A percentile compares a stretch with the other conserved stretches of the same genome.
Evolutionary conservation across 1,140 invertebrate species (phyloP).

Genomic region (Hypothenemus hampei): DNA sequence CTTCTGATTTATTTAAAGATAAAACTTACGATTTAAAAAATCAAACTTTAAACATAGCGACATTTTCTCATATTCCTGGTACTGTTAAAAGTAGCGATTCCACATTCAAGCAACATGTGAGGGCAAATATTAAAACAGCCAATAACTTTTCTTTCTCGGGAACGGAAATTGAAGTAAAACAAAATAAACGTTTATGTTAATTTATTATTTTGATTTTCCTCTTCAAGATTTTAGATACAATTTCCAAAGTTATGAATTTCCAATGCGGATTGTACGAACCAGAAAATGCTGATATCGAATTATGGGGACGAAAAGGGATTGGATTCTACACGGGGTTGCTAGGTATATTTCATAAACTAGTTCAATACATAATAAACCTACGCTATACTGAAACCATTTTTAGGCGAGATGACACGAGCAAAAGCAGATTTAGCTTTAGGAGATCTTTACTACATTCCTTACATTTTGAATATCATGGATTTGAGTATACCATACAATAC

Average conservation of each 20-base stretch:
- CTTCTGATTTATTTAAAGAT: conserved; percentile 49
- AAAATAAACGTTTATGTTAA: neutral
- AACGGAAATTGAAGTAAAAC: conserved; percentile 58
- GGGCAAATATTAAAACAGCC: neutral
- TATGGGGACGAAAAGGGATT: conserved; percentile 58
- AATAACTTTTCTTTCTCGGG: conserved; percentile 43
- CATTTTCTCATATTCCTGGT: conserved; percentile 67
- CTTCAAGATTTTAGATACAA: conserved; percentile 59
- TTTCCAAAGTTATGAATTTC: conserved; percentile 67
- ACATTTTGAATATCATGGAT: conserved; percentile 64
- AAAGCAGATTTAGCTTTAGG: conserved; percentile 70
- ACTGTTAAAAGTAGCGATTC: conserved; percentile 43
- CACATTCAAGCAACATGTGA: conserved; percentile 16
- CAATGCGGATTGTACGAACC: conserved; percentile 59
- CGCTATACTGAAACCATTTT: neutral
- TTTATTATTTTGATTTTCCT: neutral
- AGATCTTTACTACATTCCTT: conserved; percentile 67
- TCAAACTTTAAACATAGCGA: conserved; percentile 54
- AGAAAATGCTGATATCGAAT: conserved; percentile 50
- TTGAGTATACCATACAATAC: conserved; percentile 72
- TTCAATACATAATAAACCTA: neutral
- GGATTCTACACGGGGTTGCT: conserved; percentile 66
- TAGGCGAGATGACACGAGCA: conserved; percentile 60
- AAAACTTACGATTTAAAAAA: conserved; percentile 57
- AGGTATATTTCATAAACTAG: neutral